Percentiles rank a stretch among this genome's conserved stretches.
Conservation (phyloP, 2,797 vertebrate genomes). For the Poecilia velifera region DNA sequence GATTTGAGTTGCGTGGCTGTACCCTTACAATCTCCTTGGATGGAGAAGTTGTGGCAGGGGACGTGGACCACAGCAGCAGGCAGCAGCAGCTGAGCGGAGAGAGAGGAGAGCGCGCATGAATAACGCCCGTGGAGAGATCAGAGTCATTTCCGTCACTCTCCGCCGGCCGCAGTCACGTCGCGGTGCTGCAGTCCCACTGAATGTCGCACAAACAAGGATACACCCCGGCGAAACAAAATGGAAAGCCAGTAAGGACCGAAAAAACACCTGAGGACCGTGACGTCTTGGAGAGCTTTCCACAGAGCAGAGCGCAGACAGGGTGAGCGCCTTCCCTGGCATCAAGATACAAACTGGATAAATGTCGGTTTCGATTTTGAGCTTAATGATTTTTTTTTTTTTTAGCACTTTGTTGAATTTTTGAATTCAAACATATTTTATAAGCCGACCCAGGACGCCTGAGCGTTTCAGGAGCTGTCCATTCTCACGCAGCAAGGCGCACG, state of each 20-base stretch:
- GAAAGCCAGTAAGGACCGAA: slow-evolving; percentile 25
- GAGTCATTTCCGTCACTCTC: slow-evolving; percentile 55
- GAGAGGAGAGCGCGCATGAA: slow-evolving; percentile 60
- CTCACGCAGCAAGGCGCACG: slow-evolving; percentile 39
- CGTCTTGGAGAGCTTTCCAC: slow-evolving; percentile 37
- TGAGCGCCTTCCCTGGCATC: slow-evolving; percentile 47
- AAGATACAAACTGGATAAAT: slow-evolving; percentile 54
- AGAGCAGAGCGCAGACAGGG: slow-evolving; percentile 43
- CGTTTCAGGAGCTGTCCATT: slow-evolving; percentile 6
- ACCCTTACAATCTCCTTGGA: slow-evolving; percentile 31
- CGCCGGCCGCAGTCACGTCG: slow-evolving; percentile 33
- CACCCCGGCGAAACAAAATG: background rate
- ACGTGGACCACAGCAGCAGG: slow-evolving; percentile 57
- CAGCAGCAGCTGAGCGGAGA: slow-evolving; percentile 61
- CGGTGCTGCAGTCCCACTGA: slow-evolving; percentile 11
- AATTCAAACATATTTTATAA: slow-evolving; percentile 12
- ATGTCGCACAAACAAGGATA: slow-evolving; percentile 20
- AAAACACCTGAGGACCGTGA: slow-evolving; percentile 40
- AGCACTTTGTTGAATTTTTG: slow-evolving; percentile 2
- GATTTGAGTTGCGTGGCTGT: slow-evolving; percentile 7
- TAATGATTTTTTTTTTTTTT: slow-evolving; percentile 1
- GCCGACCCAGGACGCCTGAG: background rate
- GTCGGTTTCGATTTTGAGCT: slow-evolving; percentile 16
- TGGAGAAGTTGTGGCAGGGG: slow-evolving; percentile 58
- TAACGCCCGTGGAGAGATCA: slow-evolving; percentile 43